Base-by-base conservation (phyloP, 2,113 vertebrate genomes). In the Nyctibius bracteatus region DNA sequence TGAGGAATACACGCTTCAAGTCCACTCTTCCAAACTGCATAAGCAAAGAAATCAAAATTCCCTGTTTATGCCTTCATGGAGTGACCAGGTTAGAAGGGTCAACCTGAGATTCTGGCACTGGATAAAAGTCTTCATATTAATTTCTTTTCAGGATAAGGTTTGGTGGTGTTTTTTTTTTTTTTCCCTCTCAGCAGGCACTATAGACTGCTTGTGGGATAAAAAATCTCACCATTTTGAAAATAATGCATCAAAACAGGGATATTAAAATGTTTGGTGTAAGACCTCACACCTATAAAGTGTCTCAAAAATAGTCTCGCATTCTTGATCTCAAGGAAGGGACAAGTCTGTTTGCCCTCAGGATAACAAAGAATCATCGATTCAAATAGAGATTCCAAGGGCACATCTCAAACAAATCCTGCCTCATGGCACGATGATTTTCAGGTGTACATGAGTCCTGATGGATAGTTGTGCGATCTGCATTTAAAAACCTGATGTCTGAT, bases 401-500 rank as follows among this genome's bases (percentile, higher is more conserved):
- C n/a, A 67, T 75, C 61, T 90, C 66, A 82, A 87, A 90, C 11
- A 72, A 51, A 28, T 81, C 46, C 10, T 63, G 37, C 22, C 39
- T 91, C 59, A 31, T 49, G 39, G 9, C 30, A 20, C 79, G 77
- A 59, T 81, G 51, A 51, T 84, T 95, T 96, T 95, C 96, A 96
- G 91, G 92, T 96, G 83, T 81, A 46, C 46, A 15, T 9, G 33
- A 81, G n/a, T 86, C 47, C 73, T 71, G 43, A 27, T 51, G 51
- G 72, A 47, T 55, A 39, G 78, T 81, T 84, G 55, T 89, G 39
- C 44, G 92, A 74, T 59, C 57, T 87, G 81, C 65, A 74, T 74
- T 81, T 88, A 73, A 86, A 96, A 92, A 74, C 47, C 49, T 92
- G 86, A 84, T 91, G 52, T 84, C 81, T 85, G 80, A 70, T 39